Evolutionary conservation across 2,797 vertebrate genomes (phyloP).

Genomic region (Myotis planiceps): DNA sequence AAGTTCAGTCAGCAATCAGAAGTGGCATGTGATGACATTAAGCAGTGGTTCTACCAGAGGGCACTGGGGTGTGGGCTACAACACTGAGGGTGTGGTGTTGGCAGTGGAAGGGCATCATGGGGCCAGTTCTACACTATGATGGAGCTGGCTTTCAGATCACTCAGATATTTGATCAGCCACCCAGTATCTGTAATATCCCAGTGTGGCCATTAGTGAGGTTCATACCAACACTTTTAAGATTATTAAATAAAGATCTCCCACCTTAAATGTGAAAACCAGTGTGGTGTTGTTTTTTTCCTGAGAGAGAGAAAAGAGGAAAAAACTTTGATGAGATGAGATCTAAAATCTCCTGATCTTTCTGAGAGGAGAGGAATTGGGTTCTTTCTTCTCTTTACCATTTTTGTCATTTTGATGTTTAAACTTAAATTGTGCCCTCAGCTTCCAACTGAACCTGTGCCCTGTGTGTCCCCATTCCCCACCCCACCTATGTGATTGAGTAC

Average conservation of each 20-base stretch:
- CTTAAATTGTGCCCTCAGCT: not conserved
- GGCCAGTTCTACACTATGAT: not conserved
- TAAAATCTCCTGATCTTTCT: conserved; percentile 62
- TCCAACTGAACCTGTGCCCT: not conserved
- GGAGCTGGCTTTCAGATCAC: not conserved
- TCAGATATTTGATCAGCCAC: not conserved
- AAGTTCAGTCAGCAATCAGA: not conserved
- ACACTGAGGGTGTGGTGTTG: too few species aligned
- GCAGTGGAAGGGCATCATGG: not conserved
- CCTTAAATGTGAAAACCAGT: not conserved
- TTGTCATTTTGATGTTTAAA: conserved; percentile 52
- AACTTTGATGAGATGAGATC: conserved; percentile 27
- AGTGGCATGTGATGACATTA: not conserved
- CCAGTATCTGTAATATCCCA: not conserved
- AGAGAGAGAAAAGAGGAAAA: not conserved
- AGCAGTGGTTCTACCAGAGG: not conserved
- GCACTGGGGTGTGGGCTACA: not conserved
- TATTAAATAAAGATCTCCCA: not conserved
- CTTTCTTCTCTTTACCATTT: conserved; percentile 59
- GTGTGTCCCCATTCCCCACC: not conserved
- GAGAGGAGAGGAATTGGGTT: not conserved
- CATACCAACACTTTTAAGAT: not conserved
- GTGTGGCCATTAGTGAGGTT: not conserved
- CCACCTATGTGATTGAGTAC: not conserved
- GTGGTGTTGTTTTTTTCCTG: not conserved